A percentile compares a stretch with the other conserved stretches of the same genome.
Evolutionary conservation across 2,888 invertebrate genomes (phyloP).

Genomic region (Caradrina kadenii): DNA sequence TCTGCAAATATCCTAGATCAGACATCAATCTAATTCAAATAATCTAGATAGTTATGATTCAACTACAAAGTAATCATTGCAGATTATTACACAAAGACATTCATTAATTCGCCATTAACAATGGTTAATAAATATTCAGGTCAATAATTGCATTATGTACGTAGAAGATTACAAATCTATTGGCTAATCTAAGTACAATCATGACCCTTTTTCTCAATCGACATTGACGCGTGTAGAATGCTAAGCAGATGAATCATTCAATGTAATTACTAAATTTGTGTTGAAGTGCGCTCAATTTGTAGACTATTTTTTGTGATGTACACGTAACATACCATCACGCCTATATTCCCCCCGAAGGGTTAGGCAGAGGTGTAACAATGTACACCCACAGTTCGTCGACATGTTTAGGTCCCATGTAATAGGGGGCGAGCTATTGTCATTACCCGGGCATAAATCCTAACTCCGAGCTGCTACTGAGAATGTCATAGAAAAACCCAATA

Average conservation of each 20-base stretch:
- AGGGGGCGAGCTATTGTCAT: too few relatives aligned
- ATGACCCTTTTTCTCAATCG: slow-evolving; percentile 51
- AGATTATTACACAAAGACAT: slow-evolving; percentile 13
- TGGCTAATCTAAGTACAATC: slow-evolving; percentile 47
- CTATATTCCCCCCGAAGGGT: too few relatives aligned
- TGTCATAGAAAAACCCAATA: too few relatives aligned
- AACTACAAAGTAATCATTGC: background rate
- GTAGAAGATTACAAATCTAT: slow-evolving; percentile 26
- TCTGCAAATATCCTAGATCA: too few relatives aligned
- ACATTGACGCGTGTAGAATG: slow-evolving; percentile 30
- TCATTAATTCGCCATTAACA: slow-evolving; percentile 27
- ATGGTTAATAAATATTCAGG: slow-evolving; percentile 19
- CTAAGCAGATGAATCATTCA: slow-evolving; percentile 14
- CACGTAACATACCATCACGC: too few relatives aligned
- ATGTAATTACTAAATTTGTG: too few relatives aligned
- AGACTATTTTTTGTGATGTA: too few relatives aligned
- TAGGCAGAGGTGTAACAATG: too few relatives aligned
- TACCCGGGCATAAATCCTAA: too few relatives aligned
- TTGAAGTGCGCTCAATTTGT: background rate
- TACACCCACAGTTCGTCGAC: too few relatives aligned
- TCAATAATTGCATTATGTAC: slow-evolving; percentile 17
- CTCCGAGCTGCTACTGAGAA: too few relatives aligned
- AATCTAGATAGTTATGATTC: background rate
- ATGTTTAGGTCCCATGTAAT: too few relatives aligned
- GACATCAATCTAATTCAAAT: background rate